phyloP scores from a whole-genome alignment of 2,113 vertebrate genomes.

The Pelobates fuscus region DNA sequence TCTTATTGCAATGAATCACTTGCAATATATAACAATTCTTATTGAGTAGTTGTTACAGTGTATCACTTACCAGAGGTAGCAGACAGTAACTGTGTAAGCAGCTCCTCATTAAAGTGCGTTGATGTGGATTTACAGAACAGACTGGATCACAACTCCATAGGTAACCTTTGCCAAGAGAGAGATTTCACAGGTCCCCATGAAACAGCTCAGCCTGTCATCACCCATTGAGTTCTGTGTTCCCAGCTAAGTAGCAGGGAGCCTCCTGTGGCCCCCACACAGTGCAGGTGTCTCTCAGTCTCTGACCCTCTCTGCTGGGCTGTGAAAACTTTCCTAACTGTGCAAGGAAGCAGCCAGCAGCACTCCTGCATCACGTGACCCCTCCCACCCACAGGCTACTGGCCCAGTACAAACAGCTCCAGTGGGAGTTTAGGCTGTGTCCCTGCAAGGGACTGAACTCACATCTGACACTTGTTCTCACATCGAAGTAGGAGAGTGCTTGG shows the following conservation, averaged over 20 bases:
- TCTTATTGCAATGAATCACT: too few relatives aligned
- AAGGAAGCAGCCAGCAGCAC: background rate
- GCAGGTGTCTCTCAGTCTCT: constrained; percentile 52
- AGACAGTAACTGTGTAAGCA: background rate
- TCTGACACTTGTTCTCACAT: background rate
- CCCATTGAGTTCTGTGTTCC: background rate
- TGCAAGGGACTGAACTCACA: background rate
- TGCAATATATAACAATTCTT: too few relatives aligned
- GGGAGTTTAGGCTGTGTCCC: background rate
- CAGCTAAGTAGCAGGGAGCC: constrained; percentile 21
- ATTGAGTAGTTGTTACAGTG: too few relatives aligned
- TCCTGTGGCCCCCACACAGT: constrained; percentile 15
- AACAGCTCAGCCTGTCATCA: background rate
- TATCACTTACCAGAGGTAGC: too few relatives aligned
- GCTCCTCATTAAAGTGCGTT: background rate
- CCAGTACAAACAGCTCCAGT: constrained; percentile 23
- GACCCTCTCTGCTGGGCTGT: constrained; percentile 38
- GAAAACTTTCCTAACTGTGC: constrained; percentile 12
- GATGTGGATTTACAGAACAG: background rate
- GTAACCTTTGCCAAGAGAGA: background rate
- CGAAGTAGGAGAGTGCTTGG: too few relatives aligned
- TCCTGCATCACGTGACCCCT: constrained; percentile 30
- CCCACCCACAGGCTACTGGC: constrained; percentile 30
- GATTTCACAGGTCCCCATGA: constrained; percentile 30
- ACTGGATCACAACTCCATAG: constrained; percentile 18